Base-by-base conservation (phyloP, 1,140 invertebrate species). In the Atta texana region DNA sequence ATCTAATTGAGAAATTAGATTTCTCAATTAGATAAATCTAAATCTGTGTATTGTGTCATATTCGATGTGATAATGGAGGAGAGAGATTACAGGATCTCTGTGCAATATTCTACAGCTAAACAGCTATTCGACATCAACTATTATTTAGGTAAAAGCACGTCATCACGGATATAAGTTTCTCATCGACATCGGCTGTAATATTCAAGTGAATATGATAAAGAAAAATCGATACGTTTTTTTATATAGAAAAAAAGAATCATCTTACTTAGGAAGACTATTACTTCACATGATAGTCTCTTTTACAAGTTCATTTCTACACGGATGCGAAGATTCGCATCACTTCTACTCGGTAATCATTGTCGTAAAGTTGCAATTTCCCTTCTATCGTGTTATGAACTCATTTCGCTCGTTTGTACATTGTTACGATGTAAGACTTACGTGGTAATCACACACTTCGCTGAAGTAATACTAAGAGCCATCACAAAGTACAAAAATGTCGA, bases 81-180 rank as follows among this genome's bases (percentile, higher is more conserved):
- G 31, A 34, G 31, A 34, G 6, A n/a, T 86, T 59, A 61, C 14
- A 24, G 24, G 51, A 55, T 77, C 31, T 39, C 21, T 51, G 21
- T 28, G 8, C 18, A 21, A n/a, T 21, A 57, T 31, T 80, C 39
- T 34, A 76, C 3, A 85, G 7, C 5, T 34, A 53, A 75, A 75
- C 6, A 69, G 49, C 28, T 53, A 21, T 21, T 66, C n/a, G 34
- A 28, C 10, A 34, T 21, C 49, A 87, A 76, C 80, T 61, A 85
- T 87, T 81, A 87, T 85, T 87, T 87, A 77, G 61, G 7, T 69
- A 87, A 87, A 81, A 69, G 61, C 57, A 75, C 49, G n/a, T n/a
- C n/a, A 8, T 72, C 31, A 63, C 55, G 31, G 8, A 84, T 51
- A 8, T 86, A 72, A 80, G 76, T 66, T 39, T 69, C 6, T 57